Percentiles rank a stretch among this genome's conserved stretches.
These are phyloP conservation scores for Poecilia gillii DNA, from an alignment of 2,797 vertebrate genomes.

Conservation along the genomic window DNA sequence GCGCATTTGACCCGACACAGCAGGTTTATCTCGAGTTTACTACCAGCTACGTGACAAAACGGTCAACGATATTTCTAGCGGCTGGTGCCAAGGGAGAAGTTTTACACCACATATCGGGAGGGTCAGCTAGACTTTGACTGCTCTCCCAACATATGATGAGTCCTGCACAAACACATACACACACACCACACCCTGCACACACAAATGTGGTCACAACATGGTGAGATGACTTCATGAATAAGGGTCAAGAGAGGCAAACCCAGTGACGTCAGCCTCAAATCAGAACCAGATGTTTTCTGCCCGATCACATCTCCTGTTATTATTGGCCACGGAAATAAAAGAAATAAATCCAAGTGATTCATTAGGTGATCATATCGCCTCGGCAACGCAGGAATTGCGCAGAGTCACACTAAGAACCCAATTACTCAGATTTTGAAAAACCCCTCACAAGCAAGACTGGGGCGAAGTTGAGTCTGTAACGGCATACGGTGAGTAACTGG, in stretches of 20 bases:
- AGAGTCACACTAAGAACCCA: conserved; percentile 14
- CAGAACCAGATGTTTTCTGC: conserved; percentile 74
- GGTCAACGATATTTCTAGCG: neutral
- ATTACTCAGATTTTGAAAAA: conserved; percentile 23
- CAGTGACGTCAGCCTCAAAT: conserved; percentile 70
- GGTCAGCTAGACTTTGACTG: conserved; percentile 35
- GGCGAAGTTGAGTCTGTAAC: conserved; percentile 18
- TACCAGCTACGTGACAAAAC: conserved; percentile 37
- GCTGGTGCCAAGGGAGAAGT: conserved; percentile 14
- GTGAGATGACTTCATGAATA: conserved; percentile 63
- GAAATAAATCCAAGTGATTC: conserved; percentile 11
- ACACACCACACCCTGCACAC: conserved; percentile 11
- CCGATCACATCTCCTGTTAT: conserved; percentile 30
- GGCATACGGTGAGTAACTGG: conserved; percentile 5
- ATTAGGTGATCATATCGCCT: conserved; percentile 34
- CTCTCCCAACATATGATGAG: neutral
- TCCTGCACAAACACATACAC: conserved; percentile 4
- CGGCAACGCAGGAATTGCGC: conserved; percentile 34
- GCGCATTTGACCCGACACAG: neutral
- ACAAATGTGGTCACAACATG: conserved; percentile 17
- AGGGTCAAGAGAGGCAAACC: conserved; percentile 49
- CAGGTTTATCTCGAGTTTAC: conserved; percentile 49
- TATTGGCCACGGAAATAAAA: conserved; percentile 13
- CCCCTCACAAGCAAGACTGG: conserved; percentile 7
- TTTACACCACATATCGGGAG: conserved; percentile 19